Percentiles rank a stretch among this genome's conserved stretches.
phyloP scores from a whole-genome alignment of 2,113 vertebrate genomes.

The Otocyon megalotis region DNA sequence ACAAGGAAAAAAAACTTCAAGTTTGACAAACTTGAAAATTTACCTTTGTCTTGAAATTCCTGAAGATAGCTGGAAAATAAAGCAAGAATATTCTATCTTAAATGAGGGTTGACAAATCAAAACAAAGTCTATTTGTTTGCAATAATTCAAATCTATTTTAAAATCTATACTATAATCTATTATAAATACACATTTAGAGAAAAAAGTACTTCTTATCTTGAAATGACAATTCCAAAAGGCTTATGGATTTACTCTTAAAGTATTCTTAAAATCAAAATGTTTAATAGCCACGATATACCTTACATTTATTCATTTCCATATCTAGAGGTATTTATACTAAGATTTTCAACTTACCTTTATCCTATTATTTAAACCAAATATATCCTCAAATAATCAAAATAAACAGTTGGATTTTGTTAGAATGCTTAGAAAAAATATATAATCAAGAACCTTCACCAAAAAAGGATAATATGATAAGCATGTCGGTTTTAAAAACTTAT shows the following conservation, averaged over 20 bases:
- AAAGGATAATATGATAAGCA: neutral
- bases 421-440: constrained; percentile 41
- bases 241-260: constrained; percentile 41
- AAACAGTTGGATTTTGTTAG: constrained; percentile 51
- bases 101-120: constrained; percentile 50
- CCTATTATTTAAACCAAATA: constrained; percentile 54
- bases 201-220: constrained; percentile 41
- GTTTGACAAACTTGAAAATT: constrained; percentile 70
- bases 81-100: neutral
- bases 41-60: constrained; percentile 94
- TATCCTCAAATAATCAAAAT: constrained; percentile 50
- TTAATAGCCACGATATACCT: neutral
- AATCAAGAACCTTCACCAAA: constrained; percentile 35
- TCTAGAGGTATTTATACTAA: constrained; percentile 58
- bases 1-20: neutral
- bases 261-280: constrained; percentile 48
- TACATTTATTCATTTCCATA: constrained; percentile 52
- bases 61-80: constrained; percentile 89
- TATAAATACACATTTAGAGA: constrained; percentile 33
- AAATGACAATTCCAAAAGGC: constrained; percentile 61
- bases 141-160: constrained; percentile 57
- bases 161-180: constrained; percentile 60
- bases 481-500: constrained; percentile 28
- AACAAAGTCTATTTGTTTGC: constrained; percentile 20
- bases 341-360: constrained; percentile 7